A percentile compares a stretch with the other conserved stretches of the same genome.
Conservation (phyloP, 1,140 invertebrate species). For the Solen grandis region DNA sequence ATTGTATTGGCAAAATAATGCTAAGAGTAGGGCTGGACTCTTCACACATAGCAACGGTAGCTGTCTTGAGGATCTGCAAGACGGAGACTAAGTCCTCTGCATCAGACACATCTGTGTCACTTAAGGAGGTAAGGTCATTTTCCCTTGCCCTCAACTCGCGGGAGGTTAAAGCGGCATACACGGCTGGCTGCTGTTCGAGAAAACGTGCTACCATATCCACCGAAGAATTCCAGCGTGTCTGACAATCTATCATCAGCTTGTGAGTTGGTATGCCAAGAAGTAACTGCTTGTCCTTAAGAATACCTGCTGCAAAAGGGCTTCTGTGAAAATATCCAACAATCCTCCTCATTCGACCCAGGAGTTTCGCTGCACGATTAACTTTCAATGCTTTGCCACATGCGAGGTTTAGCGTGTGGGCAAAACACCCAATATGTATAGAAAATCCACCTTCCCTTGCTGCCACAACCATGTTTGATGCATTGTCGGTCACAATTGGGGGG, state of each 20-base stretch:
- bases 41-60: background rate
- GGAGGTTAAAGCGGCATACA: conserved; percentile 1
- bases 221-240: conserved; percentile 17
- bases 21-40: background rate
- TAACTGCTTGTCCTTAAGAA: background rate
- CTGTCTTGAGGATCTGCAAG: background rate
- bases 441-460: background rate
- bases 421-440: conserved; percentile 6
- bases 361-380: background rate
- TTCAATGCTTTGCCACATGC: background rate
- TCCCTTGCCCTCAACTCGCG: background rate
- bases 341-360: background rate
- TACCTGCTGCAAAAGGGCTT: conserved; percentile 5
- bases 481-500: conserved; percentile 5
- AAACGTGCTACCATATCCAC: conserved; percentile 9
- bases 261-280: background rate
- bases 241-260: conserved; percentile 23
- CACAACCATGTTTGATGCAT: conserved; percentile 10
- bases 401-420: conserved; percentile 18
- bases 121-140: background rate
- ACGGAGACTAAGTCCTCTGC: conserved; percentile 7
- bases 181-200: conserved; percentile 6
- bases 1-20: background rate
- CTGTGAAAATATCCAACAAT: conserved; percentile 29
- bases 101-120: conserved; percentile 4